These are phyloP conservation scores for Sturnus vulgaris DNA, from an alignment of 2,113 vertebrate species.

Conservation along the genomic window DNA sequence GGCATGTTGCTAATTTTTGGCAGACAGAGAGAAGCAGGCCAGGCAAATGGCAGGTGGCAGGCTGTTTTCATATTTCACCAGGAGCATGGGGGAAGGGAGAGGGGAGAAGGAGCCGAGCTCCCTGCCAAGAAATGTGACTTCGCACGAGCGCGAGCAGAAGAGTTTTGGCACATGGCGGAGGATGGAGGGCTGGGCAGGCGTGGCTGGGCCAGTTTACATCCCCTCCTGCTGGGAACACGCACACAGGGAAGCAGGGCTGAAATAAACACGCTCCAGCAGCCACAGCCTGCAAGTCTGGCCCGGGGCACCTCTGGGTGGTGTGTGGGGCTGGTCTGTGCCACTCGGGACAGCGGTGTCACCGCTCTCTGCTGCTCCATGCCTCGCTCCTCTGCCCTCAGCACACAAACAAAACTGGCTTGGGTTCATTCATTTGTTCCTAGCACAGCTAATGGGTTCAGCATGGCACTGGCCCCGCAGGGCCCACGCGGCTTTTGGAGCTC, in stretches of 20 bases:
- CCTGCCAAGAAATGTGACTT: slow-evolving; percentile 31
- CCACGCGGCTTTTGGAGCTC: background rate
- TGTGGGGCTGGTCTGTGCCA: rapidly evolving
- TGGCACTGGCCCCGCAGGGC: background rate
- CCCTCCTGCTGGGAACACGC: background rate
- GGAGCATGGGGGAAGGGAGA: slow-evolving; percentile 19
- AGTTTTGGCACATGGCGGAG: background rate
- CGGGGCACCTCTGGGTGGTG: background rate
- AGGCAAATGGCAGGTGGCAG: slow-evolving; percentile 63
- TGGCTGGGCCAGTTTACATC: background rate
- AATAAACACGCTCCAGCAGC: background rate
- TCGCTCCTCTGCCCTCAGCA: background rate
- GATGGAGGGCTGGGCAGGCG: background rate
- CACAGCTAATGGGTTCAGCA: background rate
- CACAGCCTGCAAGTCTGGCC: background rate
- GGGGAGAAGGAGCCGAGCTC: background rate
- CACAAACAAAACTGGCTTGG: background rate
- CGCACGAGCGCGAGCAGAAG: background rate
- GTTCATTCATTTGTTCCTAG: background rate
- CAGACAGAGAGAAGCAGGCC: slow-evolving; percentile 26
- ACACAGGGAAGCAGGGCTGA: background rate
- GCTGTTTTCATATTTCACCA: slow-evolving; percentile 41
- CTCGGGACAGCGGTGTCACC: rapidly evolving
- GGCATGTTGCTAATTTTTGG: slow-evolving; percentile 59
- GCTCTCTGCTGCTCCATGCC: background rate